Evolutionary conservation across 2,113 vertebrate species (phyloP).

Genomic region (Nicator chloris): DNA sequence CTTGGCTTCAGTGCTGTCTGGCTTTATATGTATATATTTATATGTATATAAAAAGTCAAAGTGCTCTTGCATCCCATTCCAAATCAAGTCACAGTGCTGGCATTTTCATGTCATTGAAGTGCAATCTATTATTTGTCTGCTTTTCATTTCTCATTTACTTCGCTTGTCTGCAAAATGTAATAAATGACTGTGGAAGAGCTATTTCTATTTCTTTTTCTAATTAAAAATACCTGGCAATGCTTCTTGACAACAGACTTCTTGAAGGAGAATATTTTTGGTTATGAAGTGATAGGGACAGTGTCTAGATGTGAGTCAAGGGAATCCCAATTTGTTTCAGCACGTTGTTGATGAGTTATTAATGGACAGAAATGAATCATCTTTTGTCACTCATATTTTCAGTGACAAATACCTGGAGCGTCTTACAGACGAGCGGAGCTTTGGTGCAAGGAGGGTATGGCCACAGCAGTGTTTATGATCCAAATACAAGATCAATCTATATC

Average conservation of each 20-base stretch:
- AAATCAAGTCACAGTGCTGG: neutral
- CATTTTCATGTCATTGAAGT: neutral
- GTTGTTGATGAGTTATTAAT: neutral
- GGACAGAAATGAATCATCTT: neutral
- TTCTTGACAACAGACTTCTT: neutral
- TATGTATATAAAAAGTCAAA: neutral
- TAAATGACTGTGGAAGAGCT: neutral
- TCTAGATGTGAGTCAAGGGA: neutral
- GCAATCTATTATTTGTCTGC: neutral
- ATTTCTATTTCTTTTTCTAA: no score
- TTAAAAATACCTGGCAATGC: neutral
- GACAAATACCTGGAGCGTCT: conserved; percentile 83
- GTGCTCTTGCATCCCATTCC: neutral
- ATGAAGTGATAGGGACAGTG: neutral
- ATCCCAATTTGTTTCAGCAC: neutral
- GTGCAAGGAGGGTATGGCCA: conserved; percentile 97
- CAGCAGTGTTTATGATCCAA: conserved; percentile 90
- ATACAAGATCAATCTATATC: conserved; percentile 83
- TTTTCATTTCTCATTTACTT: neutral
- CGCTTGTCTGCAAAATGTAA: neutral
- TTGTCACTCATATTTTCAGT: conserved; percentile 54
- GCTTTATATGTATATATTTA: neutral
- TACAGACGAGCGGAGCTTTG: conserved; percentile 83
- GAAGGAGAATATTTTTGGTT: neutral
- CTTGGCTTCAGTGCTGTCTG: neutral